These are phyloP conservation scores for Psammodynastes pulverulentus DNA, from an alignment of 2,113 vertebrate genomes.

Conservation along the genomic window DNA sequence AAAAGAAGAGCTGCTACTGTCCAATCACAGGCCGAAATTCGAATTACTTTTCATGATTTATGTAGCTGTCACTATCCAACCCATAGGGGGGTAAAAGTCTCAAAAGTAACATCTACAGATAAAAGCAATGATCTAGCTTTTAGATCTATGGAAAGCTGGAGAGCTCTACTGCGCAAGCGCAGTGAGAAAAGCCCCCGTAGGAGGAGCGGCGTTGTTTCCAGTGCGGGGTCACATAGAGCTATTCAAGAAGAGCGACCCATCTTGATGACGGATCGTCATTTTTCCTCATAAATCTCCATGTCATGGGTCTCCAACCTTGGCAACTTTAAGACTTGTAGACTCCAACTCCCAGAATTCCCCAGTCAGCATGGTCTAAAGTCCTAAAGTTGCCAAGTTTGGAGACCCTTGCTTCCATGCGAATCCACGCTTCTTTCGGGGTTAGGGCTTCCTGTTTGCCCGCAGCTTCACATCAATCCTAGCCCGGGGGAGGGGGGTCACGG, in stretches of 20 bases:
- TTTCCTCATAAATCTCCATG: not conserved
- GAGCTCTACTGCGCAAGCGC: not conserved
- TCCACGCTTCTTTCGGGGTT: not conserved
- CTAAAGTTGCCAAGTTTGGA: too few species aligned
- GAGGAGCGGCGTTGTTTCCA: not conserved
- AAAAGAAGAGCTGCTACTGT: too few species aligned
- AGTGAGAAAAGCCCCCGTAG: not conserved
- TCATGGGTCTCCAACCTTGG: too few species aligned
- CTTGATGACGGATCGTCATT: not conserved
- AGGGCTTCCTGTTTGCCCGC: not conserved
- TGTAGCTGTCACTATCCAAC: not conserved
- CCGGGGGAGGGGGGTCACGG: too few species aligned
- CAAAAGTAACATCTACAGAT: not conserved
- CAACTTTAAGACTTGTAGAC: too few species aligned
- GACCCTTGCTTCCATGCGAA: too few species aligned
- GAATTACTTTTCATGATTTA: not conserved
- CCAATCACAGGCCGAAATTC: not conserved
- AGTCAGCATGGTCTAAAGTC: too few species aligned
- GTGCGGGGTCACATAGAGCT: not conserved
- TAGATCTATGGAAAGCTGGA: not conserved
- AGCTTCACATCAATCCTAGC: not conserved
- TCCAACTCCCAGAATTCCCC: too few species aligned
- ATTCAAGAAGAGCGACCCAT: not conserved
- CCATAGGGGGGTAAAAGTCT: too few species aligned
- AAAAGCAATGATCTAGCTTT: not conserved